Conservation (phyloP, 2,113 vertebrate genomes). For the Ondatra zibethicus region DNA sequence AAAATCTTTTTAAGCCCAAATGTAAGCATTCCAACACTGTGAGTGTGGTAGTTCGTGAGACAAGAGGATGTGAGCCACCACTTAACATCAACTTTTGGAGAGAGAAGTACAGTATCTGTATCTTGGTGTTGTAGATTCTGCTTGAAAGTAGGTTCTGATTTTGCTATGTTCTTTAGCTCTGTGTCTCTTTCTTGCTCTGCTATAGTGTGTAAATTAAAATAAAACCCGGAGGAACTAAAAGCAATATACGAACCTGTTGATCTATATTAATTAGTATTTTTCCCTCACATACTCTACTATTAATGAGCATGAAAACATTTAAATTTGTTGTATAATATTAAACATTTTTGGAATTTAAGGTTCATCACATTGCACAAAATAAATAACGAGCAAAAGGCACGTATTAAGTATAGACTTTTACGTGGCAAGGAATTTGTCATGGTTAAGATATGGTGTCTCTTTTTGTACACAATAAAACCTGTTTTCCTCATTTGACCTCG, state of each 20-base stretch:
- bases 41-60: not conserved
- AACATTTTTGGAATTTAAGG: not conserved
- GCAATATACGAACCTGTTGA: not conserved
- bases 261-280: constrained; percentile 9
- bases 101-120: not conserved
- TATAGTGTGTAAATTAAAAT: not conserved
- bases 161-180: not conserved
- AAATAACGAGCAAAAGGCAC: constrained; percentile 31
- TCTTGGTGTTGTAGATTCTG: not conserved
- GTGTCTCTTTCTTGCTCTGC: not conserved
- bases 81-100: not conserved
- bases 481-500: constrained; percentile 56
- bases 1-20: not conserved
- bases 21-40: not conserved
- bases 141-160: not conserved
- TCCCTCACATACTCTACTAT: constrained; percentile 12
- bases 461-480: constrained; percentile 46
- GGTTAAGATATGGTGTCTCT: constrained; percentile 53
- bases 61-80: not conserved
- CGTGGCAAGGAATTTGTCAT: not conserved
- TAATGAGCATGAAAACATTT: not conserved
- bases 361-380: not conserved
- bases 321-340: not conserved
- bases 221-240: too few species aligned
- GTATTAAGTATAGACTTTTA: constrained; percentile 61